These are phyloP conservation scores for Sphecodes monilicornis DNA, from an alignment of 2,888 invertebrate species.

Conservation along the genomic window DNA sequence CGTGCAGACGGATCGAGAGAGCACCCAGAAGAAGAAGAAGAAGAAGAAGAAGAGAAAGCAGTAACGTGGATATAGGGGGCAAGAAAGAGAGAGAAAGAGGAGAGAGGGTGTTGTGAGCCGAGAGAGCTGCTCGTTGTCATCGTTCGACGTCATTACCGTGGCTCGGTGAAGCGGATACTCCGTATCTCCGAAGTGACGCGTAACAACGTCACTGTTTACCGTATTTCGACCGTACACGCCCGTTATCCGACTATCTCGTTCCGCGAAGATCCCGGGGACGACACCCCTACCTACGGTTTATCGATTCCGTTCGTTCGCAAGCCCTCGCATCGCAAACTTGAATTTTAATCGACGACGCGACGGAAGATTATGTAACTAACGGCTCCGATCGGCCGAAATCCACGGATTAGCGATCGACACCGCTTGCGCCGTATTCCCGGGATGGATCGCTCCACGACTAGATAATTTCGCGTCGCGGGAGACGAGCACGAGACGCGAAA, in stretches of 20 bases:
- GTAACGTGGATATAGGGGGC: background rate
- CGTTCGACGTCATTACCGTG: slow-evolving; percentile 66
- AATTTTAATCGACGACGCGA: slow-evolving; percentile 57
- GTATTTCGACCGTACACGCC: slow-evolving; percentile 55
- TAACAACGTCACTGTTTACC: slow-evolving; percentile 66
- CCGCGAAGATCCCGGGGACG: slow-evolving; percentile 38
- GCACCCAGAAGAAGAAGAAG: background rate
- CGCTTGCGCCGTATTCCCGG: background rate
- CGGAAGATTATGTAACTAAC: slow-evolving; percentile 24
- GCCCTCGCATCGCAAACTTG: slow-evolving; percentile 36
- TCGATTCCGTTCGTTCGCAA: slow-evolving; percentile 46
- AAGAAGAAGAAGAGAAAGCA: background rate
- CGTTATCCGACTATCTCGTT: slow-evolving; percentile 49
- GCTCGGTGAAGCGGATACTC: slow-evolving; percentile 65
- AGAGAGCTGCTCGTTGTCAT: slow-evolving; percentile 47
- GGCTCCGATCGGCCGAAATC: slow-evolving; percentile 6
- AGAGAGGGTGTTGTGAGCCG: background rate
- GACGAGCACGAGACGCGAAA: background rate
- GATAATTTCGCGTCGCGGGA: background rate
- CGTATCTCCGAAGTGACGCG: slow-evolving; percentile 55
- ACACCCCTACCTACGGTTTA: slow-evolving; percentile 25
- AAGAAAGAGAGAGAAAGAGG: background rate
- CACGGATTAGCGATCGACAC: background rate
- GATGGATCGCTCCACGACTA: background rate
- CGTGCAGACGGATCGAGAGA: background rate